Evolutionary conservation across 2,797 vertebrate species (phyloP).

Genomic region (Phyllotis vaccarum): DNA sequence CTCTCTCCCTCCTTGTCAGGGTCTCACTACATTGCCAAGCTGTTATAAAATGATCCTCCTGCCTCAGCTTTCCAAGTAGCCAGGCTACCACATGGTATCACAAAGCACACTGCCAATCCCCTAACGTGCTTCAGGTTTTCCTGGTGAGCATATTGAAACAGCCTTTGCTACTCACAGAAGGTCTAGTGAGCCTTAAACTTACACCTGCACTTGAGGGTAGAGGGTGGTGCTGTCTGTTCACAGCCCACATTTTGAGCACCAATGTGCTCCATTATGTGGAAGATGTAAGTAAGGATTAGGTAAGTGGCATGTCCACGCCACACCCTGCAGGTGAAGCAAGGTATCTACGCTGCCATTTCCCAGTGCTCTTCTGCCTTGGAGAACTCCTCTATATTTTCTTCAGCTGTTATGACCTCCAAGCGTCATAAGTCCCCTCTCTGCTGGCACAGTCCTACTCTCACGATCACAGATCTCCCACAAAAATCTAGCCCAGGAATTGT

Average conservation of each 20-base stretch:
- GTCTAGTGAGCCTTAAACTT: neutral
- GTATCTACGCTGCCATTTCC: neutral
- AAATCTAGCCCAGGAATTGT: neutral
- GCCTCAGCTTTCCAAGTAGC: neutral
- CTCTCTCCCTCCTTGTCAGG: neutral
- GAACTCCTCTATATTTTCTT: neutral
- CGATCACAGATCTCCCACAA: neutral
- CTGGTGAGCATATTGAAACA: neutral
- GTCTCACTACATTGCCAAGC: neutral
- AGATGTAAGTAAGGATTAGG: neutral
- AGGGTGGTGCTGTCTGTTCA: neutral
- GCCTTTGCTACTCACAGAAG: neutral
- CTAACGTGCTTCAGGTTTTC: neutral
- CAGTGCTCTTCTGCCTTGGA: neutral
- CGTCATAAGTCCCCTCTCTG: neutral
- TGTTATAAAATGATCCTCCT: neutral
- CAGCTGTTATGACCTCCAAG: neutral
- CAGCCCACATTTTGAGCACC: neutral
- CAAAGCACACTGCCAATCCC: neutral
- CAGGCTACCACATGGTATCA: neutral
- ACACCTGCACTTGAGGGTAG: neutral
- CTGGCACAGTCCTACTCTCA: neutral
- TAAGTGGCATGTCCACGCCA: neutral
- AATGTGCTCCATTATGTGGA: neutral
- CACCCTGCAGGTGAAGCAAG: neutral